phyloP scores from a whole-genome alignment of 2,888 invertebrate genomes.

The Dione vanillae region DNA sequence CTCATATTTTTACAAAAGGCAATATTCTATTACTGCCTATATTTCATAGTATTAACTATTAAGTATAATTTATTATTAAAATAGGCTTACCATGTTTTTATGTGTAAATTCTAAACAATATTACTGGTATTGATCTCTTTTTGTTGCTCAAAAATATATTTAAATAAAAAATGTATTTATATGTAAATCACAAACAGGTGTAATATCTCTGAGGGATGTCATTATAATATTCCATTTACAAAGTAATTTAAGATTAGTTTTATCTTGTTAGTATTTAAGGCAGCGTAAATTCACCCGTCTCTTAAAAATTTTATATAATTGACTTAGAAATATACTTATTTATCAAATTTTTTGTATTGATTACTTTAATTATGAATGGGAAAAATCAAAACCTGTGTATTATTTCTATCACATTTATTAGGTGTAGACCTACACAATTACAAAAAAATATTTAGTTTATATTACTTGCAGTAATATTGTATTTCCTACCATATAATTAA shows the following conservation, averaged over 20 bases:
- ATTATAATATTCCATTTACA: constrained; percentile 82
- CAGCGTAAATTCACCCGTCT: constrained; percentile 84
- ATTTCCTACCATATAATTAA: neutral
- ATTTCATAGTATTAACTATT: constrained; percentile 11
- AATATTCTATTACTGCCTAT: constrained; percentile 10
- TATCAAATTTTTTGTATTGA: constrained; percentile 79
- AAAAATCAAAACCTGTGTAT: constrained; percentile 64
- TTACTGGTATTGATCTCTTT: constrained; percentile 58
- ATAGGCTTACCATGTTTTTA: constrained; percentile 1
- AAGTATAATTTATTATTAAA: constrained; percentile 10
- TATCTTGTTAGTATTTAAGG: constrained; percentile 75
- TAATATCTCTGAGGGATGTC: constrained; percentile 42
- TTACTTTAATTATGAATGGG: constrained; percentile 80
- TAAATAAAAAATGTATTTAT: constrained; percentile 23
- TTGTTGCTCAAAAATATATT: constrained; percentile 49
- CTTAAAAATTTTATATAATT: constrained; percentile 83
- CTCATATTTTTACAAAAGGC: constrained; percentile 6
- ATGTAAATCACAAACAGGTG: constrained; percentile 1
- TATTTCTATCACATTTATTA: constrained; percentile 68
- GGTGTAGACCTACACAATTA: constrained; percentile 38
- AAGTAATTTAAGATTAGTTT: constrained; percentile 77
- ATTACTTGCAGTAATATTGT: constrained; percentile 13
- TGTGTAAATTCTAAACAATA: constrained; percentile 17
- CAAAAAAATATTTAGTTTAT: constrained; percentile 17
- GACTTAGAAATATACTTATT: constrained; percentile 85